These are phyloP conservation scores for Acleris cristana DNA, from an alignment of 2,888 invertebrate species.

Conservation along the genomic window DNA sequence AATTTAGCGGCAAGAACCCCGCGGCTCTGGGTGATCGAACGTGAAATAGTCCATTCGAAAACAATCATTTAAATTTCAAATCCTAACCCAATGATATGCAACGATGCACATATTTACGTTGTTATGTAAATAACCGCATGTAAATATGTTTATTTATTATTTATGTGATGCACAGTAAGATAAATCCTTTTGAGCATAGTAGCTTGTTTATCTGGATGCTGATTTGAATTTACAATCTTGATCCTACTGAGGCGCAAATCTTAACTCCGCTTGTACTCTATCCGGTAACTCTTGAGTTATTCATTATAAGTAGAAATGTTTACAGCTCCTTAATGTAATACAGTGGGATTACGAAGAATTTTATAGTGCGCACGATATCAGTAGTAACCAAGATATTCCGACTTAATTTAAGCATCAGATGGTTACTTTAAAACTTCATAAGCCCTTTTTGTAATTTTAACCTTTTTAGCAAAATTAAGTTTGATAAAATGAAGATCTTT, in stretches of 20 bases:
- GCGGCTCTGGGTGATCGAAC: constrained; percentile 52
- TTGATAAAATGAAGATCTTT: no score
- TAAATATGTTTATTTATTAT: constrained; percentile 33
- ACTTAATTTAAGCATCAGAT: no score
- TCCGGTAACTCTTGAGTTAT: constrained; percentile 7
- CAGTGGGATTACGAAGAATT: not conserved
- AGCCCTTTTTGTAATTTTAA: no score
- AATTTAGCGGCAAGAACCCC: constrained; percentile 60
- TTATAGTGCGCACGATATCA: not conserved
- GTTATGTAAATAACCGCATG: constrained; percentile 22
- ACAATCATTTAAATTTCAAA: constrained; percentile 33
- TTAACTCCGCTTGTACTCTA: constrained; percentile 9
- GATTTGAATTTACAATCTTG: constrained; percentile 35
- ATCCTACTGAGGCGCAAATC: constrained; percentile 7
- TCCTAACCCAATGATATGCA: constrained; percentile 11
- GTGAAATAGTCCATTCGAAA: constrained; percentile 50
- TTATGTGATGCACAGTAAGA: constrained; percentile 29
- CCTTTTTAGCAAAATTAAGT: no score
- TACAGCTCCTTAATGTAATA: not conserved
- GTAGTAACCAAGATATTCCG: not conserved
- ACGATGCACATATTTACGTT: constrained; percentile 25
- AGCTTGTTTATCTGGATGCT: constrained; percentile 18
- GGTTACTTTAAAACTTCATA: no score
- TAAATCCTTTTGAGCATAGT: constrained; percentile 24
- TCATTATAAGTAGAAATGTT: not conserved